Evolutionary conservation across 2,113 vertebrate species (phyloP).

Genomic region (Cranoglanis bouderius): DNA sequence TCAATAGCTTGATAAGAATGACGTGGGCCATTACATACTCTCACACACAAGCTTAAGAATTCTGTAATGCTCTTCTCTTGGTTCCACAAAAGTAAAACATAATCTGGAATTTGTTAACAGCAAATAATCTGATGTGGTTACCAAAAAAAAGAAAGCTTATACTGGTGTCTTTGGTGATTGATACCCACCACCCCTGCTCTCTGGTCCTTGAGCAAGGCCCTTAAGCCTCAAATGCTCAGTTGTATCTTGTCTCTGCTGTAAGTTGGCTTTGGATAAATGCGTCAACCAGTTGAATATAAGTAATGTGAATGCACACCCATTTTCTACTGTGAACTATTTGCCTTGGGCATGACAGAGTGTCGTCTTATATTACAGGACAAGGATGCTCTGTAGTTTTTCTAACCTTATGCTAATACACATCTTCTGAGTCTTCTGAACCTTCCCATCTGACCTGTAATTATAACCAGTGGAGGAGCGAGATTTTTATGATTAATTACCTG

Average conservation of each 20-base stretch:
- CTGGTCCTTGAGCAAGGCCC: not conserved
- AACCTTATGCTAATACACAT: conserved; percentile 20
- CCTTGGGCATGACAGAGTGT: not conserved
- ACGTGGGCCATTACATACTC: not conserved
- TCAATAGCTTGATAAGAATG: not conserved
- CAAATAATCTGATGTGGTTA: not conserved
- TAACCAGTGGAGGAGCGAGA: conserved; percentile 14
- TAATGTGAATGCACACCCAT: not conserved
- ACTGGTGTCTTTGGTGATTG: not conserved
- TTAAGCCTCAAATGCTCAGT: not conserved
- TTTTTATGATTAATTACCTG: conserved; percentile 63
- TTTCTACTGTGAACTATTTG: conserved; percentile 3
- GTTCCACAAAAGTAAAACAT: not conserved
- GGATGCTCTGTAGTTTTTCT: conserved; percentile 33
- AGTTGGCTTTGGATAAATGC: not conserved
- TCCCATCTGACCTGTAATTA: conserved; percentile 36
- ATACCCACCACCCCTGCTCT: not conserved
- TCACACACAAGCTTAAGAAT: not conserved
- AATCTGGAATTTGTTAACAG: not conserved
- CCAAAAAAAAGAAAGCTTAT: not conserved
- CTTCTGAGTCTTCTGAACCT: conserved; percentile 30
- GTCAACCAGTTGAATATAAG: not conserved
- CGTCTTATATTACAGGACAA: conserved; percentile 6
- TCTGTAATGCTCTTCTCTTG: not conserved
- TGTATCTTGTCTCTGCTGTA: not conserved